Conservation (phyloP, 1,140 invertebrate species). For the Schlechtendalia chinensis region DNA sequence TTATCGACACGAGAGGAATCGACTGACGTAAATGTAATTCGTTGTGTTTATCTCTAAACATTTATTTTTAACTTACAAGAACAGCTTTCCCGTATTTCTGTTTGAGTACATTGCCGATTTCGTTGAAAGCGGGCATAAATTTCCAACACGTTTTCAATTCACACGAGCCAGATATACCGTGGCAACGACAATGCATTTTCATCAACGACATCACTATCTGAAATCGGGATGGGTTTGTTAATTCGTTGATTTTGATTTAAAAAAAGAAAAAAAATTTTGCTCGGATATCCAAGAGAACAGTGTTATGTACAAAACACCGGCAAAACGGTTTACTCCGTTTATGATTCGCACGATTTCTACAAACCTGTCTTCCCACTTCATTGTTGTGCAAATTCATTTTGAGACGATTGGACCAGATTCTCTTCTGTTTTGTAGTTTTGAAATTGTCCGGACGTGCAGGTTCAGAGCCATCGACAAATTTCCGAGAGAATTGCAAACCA, state of each 20-base stretch:
- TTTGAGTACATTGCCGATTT: constrained; percentile 78
- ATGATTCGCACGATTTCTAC: no score
- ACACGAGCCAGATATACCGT: constrained; percentile 92
- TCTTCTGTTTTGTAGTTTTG: constrained; percentile 63
- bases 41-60: background rate
- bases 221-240: background rate
- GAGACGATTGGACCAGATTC: constrained; percentile 62
- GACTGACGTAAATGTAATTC: background rate
- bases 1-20: no score
- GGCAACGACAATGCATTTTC: constrained; percentile 80
- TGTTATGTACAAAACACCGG: no score
- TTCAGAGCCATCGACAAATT: constrained; percentile 80
- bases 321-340: no score
- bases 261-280: no score
- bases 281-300: no score
- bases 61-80: constrained; percentile 55
- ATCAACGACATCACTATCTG: constrained; percentile 62
- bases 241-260: no score
- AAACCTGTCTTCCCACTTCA: constrained; percentile 84
- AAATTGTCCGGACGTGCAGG: constrained; percentile 62
- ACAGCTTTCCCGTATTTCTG: constrained; percentile 77
- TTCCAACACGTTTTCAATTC: constrained; percentile 93
- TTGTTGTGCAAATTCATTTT: constrained; percentile 98
- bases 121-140: constrained; percentile 78
- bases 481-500: constrained; percentile 73